A percentile compares a stretch with the other conserved stretches of the same genome.
phyloP scores from a whole-genome alignment of 2,113 vertebrate species.

The Gnathonemus echidnorhynchus region DNA sequence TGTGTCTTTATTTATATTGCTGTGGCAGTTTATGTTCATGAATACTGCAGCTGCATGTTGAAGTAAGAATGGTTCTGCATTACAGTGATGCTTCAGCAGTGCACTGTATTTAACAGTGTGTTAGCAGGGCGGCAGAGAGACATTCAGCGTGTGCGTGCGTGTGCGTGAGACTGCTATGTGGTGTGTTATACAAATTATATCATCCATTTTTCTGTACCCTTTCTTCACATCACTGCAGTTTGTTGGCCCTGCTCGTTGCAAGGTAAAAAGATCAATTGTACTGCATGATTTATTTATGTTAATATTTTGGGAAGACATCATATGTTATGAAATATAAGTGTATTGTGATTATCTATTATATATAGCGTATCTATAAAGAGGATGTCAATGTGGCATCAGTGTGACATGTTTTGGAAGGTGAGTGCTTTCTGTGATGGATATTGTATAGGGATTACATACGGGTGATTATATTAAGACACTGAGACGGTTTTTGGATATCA shows the following conservation, averaged over 20 bases:
- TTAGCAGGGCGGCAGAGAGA: not conserved
- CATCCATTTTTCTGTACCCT: not conserved
- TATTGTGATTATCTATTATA: not conserved
- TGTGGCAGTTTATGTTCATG: not conserved
- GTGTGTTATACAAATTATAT: not conserved
- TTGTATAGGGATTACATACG: not conserved
- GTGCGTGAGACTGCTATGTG: not conserved
- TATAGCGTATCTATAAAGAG: not conserved
- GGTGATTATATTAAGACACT: not conserved
- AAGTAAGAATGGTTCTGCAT: not conserved
- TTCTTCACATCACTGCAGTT: not conserved
- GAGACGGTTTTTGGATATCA: not conserved
- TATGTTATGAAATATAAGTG: not conserved
- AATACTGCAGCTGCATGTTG: not conserved
- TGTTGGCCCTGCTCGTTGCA: not conserved
- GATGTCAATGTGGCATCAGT: not conserved
- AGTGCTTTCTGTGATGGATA: not conserved
- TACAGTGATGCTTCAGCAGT: not conserved
- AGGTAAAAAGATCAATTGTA: not conserved
- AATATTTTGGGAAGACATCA: not conserved
- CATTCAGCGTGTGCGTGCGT: not conserved
- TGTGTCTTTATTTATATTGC: not conserved
- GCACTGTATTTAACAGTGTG: not conserved
- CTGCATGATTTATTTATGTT: not conserved
- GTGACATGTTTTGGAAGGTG: not conserved